These are phyloP conservation scores for Tenebrio molitor DNA, from an alignment of 1,140 invertebrate genomes.

Conservation along the genomic window DNA sequence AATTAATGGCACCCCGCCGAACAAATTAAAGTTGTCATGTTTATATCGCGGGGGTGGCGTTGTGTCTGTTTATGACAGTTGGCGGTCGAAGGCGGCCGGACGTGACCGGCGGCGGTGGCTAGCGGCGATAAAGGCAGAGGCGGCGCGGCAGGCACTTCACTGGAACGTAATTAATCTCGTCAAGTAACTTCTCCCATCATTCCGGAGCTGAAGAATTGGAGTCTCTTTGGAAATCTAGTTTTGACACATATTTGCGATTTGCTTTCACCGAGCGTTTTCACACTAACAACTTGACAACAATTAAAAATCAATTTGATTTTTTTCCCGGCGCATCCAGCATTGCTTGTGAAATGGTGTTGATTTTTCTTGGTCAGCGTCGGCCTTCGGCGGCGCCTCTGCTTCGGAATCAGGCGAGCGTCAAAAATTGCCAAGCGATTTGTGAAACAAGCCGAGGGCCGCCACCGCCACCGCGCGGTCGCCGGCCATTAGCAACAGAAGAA, in stretches of 20 bases:
- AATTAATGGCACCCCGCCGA: conserved; percentile 45
- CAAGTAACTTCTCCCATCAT: too few relatives aligned
- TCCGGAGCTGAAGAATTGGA: too few relatives aligned
- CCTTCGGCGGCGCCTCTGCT: background rate
- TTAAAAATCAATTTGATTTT: too few relatives aligned
- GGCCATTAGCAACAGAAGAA: conserved; percentile 47
- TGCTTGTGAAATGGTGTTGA: too few relatives aligned
- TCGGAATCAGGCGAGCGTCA: conserved; percentile 45
- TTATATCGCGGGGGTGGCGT: conserved; percentile 27
- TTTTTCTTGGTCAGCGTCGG: too few relatives aligned
- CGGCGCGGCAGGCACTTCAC: background rate
- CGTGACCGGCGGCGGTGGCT: background rate
- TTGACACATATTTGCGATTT: too few relatives aligned
- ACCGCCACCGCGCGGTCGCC: conserved; percentile 14
- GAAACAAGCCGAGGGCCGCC: conserved; percentile 41
- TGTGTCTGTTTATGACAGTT: conserved; percentile 41
- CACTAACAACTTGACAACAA: too few relatives aligned
- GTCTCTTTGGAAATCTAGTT: too few relatives aligned
- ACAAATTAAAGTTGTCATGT: conserved; percentile 48
- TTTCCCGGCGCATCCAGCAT: too few relatives aligned
- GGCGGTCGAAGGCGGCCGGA: background rate
- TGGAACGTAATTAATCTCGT: background rate
- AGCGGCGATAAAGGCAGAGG: background rate
- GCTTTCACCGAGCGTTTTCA: too few relatives aligned
- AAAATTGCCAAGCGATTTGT: conserved; percentile 53